Base-by-base conservation (phyloP, 2,888 invertebrate species). In the Drosophila kambysellisi region DNA sequence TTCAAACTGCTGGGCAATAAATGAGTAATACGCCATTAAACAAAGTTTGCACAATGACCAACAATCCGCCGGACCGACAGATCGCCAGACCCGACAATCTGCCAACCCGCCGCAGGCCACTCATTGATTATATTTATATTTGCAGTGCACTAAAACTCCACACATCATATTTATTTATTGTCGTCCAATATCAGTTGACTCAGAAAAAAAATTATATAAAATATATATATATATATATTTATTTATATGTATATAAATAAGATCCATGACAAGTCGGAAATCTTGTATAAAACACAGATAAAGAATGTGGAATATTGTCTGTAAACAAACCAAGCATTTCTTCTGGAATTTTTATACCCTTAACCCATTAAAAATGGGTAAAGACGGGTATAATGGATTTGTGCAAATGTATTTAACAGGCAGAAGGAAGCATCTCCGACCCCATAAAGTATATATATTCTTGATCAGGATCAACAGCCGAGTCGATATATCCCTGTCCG, bases 21-120 rank as follows among this genome's bases (percentile, higher is more conserved):
- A 83, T 78, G 87, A 83, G 87, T 72, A 83, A 81, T 83, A 73
- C 58, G 86, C 61, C 75, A 84, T 72, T 70, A 75, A 75, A 79
- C 77, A 81, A 81, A 83, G 70, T 83, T 81, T 80, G 69, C 81
- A 61, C 62, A 66, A 58, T 54, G 54, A 46, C 15, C 37, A 37
- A 37, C 37, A 37, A 15, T 30, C 52, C 39, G 29, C 35, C 12
- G 33, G n/a, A 37, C n/a, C 50, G 29, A 25, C 8, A 29, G 4
- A 15, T 29, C 39, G 12, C 6, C 17, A 3, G 25, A 25, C 25
- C 25, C 25, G 25, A 25, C 25, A 17, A 39, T 17, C 39, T 17
- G 53, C 39, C 58, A 74, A 20, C 30, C 64, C 48, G 61, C 0
- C 46, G 8, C 39, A 7, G 2, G 12, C 12, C 17, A 63, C 63